Evolutionary conservation across 2,113 vertebrate species (phyloP), one percentile per base, ranked within the genome.

Genomic region (Dicerorhinus sumatrensis): DNA sequence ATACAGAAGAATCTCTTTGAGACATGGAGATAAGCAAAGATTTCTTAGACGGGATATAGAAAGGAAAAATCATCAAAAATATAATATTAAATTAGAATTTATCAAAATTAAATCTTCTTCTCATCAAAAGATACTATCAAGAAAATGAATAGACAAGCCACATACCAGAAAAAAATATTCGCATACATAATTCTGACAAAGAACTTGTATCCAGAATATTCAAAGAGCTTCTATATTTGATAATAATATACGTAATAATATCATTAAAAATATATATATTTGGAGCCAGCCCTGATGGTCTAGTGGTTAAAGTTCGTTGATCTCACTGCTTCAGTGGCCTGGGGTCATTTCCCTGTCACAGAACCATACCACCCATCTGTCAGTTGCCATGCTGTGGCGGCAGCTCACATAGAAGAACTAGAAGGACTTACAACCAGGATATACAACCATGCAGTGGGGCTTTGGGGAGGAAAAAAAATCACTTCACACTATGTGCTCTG

Each of bases 91-190:
- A 56, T 56, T 89, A 76, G 8, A 79, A 25, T 79, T 95, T 65
- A 77, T 80, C 42, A 94, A 82, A 87, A 75, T 82, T 48, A 79
- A 96, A 77, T 77, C 14, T 76, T 73, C 14, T 76, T 73, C 18
- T 77, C 29, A 67, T 72, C 27, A 95, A 62, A 73, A 58, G 46
- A 56, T 67, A 60, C 39, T 62, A 67, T 62, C 1, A 67, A 79
- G n/a, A 76, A 81, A 93, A 58, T 89, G 8, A 81, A 90, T 33
- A 93, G 23, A 31, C 39, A 91, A 62, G 77, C 20, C 29, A 69
- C 39, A 42, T 72, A 23, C 6, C 16, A 92, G 46, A 65, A 77
- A 75, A 75, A 80, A 17, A 72, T 56, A 39, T 23, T n/a, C 51
- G 25, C 8, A 69, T 42, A 76, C n/a, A 27, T 46, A 42, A 33